Evolutionary conservation across 2,797 vertebrate species (phyloP).

Genomic region (Numenius phaeopus): DNA sequence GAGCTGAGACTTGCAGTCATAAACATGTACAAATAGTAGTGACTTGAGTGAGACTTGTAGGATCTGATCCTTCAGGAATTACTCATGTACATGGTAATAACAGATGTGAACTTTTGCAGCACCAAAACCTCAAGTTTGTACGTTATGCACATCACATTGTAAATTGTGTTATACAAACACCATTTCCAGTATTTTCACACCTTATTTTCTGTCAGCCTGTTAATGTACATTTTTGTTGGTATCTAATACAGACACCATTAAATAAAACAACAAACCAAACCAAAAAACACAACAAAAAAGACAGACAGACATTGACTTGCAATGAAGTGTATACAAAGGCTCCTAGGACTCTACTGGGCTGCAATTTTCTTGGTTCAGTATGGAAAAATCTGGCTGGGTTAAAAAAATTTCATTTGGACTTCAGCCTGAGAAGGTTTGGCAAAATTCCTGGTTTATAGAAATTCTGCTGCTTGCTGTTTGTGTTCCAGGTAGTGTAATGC

Average conservation of each 20-base stretch:
- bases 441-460: conserved; percentile 56
- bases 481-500: conserved; percentile 12
- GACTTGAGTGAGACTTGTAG: background rate
- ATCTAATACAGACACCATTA: background rate
- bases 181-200: conserved; percentile 3
- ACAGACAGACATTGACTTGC: background rate
- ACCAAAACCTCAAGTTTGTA: conserved; percentile 27
- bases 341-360: background rate
- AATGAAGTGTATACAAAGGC: background rate
- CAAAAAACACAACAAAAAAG: background rate
- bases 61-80: background rate
- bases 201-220: conserved; percentile 28
- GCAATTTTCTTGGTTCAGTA: conserved; percentile 25
- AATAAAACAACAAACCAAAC: background rate
- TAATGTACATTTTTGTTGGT: background rate
- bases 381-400: conserved; percentile 36
- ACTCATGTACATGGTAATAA: background rate
- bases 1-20: background rate
- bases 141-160: background rate
- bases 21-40: background rate
- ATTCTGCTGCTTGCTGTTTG: conserved; percentile 36
- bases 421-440: conserved; percentile 43
- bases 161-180: conserved; percentile 12
- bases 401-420: conserved; percentile 38
- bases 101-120: background rate